phyloP scores from a whole-genome alignment of 2,113 vertebrate genomes.

The Stictonetta naevosa region DNA sequence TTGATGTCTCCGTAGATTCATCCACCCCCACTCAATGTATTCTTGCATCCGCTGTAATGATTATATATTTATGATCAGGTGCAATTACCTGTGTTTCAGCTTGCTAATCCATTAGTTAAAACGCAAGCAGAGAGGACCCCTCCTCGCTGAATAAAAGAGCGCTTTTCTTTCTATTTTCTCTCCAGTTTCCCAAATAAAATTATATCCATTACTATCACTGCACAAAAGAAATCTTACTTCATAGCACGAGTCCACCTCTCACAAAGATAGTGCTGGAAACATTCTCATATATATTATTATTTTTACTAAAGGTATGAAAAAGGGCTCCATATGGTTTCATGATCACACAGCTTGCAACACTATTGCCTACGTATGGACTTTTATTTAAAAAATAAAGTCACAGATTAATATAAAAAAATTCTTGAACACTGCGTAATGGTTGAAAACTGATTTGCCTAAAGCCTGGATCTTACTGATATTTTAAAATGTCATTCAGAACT shows the following conservation, averaged over 20 bases:
- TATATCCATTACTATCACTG: neutral
- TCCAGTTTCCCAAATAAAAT: neutral
- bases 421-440: neutral
- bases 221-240: neutral
- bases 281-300: too few relatives aligned
- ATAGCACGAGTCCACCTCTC: neutral
- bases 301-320: neutral
- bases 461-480: constrained; percentile 75
- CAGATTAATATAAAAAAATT: constrained; percentile 29
- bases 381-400: constrained; percentile 22
- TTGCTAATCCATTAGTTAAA: neutral
- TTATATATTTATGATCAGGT: neutral
- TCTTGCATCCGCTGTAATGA: neutral
- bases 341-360: neutral
- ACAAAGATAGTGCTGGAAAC: neutral
- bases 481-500: constrained; percentile 73
- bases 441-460: constrained; percentile 66
- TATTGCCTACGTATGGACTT: neutral
- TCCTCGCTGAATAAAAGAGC: neutral
- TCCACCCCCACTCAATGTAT: neutral
- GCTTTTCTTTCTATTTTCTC: neutral
- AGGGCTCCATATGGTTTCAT: neutral
- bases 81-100: neutral
- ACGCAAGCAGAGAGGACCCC: neutral
- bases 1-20: neutral